Evolutionary conservation across 2,888 invertebrate species (phyloP), one percentile per base, ranked within the genome.

Genomic region (Sphaeridia pumilis): DNA sequence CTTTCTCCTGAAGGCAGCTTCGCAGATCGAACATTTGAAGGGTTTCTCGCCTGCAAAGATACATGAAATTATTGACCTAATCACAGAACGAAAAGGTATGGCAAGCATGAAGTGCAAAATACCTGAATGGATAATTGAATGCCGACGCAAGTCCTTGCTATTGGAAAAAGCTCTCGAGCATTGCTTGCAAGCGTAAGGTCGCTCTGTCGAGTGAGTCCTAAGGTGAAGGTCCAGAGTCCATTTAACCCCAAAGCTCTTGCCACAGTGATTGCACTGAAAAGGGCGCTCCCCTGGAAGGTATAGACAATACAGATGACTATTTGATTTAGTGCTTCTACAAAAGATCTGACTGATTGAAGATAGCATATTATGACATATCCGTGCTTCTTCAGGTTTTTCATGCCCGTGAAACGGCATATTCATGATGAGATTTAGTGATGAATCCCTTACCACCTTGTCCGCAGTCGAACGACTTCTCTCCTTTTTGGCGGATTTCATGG

Each of bases 301-400:
- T 14, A 22, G 24, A 20, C 5, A 12, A 22, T 22, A 12, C 12
- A 7, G n/a, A n/a, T 31, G 31, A 47, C 4, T 24, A 14, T 17
- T 31, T 12, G 20, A 14, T 22, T 20, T 17, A 22, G 35, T 22
- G 21, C 21, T 12, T 26, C 10, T 31, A 35, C 35, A n/a, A 47
- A 35, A 12, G 3, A 14, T 20, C 14, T 31, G 20, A 46, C 7
- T 46, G 5, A 46, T 44, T 44, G 10, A 46, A n/a, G 14, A 7
- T 31, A 4, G 17, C 10, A 10, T 25, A 38, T 10, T 44, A 25
- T 3, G 17, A 12, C 34, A 17, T 70, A 75, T 75, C 70, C 68
- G 67, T 85, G 84, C 66, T 82, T 82, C 65, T 77, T 79, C 36
- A 81, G 74, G 70, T 83, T 81, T 26, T 83, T 82, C 54, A 75